Percentiles rank a stretch among this genome's conserved stretches.
Evolutionary conservation across 2,113 vertebrate genomes (phyloP).

Genomic region (Orientallactaga bullata): DNA sequence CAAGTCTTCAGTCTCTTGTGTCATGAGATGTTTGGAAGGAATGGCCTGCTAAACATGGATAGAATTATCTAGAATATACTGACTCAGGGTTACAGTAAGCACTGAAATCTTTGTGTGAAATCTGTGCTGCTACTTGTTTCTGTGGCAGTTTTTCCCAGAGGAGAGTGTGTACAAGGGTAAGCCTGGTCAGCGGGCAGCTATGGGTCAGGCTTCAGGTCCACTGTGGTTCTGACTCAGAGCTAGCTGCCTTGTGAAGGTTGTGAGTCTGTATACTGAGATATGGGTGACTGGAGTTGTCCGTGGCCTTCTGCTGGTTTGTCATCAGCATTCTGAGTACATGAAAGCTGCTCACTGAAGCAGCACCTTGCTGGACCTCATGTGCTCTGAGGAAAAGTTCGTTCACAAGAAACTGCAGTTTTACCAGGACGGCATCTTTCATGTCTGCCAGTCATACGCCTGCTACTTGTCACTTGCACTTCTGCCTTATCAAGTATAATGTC

Average conservation of each 20-base stretch:
- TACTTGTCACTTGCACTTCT: background rate
- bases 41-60: conserved; percentile 45
- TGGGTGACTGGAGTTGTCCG: background rate
- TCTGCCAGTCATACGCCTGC: background rate
- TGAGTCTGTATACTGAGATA: background rate
- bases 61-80: conserved; percentile 50
- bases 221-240: background rate
- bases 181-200: background rate
- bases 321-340: background rate
- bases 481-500: background rate
- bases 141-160: background rate
- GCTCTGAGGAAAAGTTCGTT: background rate
- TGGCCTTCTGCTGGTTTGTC: background rate
- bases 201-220: background rate
- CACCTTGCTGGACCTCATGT: background rate
- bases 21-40: conserved; percentile 29
- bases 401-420: background rate
- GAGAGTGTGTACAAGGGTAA: background rate
- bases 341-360: background rate
- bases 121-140: background rate
- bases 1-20: background rate
- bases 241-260: background rate
- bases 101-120: conserved; percentile 42
- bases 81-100: background rate
- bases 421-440: background rate